Evolutionary conservation across 2,797 vertebrate species (phyloP), one percentile per base, ranked within the genome.

Genomic region (Hippoglossus hippoglossus): DNA sequence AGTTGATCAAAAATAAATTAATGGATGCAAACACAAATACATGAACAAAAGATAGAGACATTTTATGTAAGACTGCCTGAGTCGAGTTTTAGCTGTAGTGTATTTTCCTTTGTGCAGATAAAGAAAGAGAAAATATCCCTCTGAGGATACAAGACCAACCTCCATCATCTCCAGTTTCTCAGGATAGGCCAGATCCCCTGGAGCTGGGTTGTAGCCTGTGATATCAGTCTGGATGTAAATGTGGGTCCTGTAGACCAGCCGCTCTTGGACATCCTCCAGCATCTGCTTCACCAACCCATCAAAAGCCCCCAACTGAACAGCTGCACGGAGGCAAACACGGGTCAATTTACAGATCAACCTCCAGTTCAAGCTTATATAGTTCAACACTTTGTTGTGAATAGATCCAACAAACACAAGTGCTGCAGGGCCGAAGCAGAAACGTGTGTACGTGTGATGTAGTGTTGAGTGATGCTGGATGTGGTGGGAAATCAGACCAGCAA

Each of bases 81-180:
- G 26, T 3, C 58, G 5, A 70, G 12, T 39, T 46, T 46, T 6
- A 19, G 44, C 3, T 46, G 5, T 7, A 0, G 18, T 16, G 44
- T 16, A 19, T 46, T 19, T 16, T 19, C 44, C 7, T 46, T 16
- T 6, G 12, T 19, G 16, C 5, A 46, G 18, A 46, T 16, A 6
- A 46, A 46, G 44, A 46, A 19, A 46, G 44, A 46, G 44, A 46
- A 46, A 46, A 19, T 46, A 46, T 46, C 16, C 44, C 44, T 19
- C 44, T 16, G 44, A 72, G 28, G 16, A 31, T 2, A 26, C 3
- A 68, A 47, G 1, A 47, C 75, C 66, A 81, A 97, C 98, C 96
- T 98, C 97, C 98, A 99, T 99, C 98, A 99, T 99, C 82, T 97
- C 96, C 83, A 99, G 85, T 84, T 99, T 99, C 56, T 99, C 98